Percentiles rank a stretch among this genome's conserved stretches.
phyloP scores from a whole-genome alignment of 2,797 vertebrate species.

The Acropternis orthonyx region DNA sequence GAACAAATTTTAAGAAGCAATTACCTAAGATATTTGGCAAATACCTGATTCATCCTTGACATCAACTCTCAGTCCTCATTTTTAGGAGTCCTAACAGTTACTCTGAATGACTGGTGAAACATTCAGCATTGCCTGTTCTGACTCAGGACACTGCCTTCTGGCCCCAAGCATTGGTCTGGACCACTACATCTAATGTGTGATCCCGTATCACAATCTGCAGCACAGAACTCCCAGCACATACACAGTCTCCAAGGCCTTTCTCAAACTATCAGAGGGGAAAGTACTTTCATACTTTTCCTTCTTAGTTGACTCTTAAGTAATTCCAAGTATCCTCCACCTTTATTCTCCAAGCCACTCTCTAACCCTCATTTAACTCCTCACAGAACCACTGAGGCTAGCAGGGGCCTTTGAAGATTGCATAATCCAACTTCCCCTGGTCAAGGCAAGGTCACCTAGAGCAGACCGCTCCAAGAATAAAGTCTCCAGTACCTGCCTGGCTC shows the following conservation, averaged over 20 bases:
- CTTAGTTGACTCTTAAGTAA: neutral
- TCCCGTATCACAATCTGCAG: neutral
- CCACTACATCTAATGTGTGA: neutral
- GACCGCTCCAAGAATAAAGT: neutral
- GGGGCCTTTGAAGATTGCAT: neutral
- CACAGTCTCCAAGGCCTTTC: neutral
- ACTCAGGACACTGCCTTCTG: neutral
- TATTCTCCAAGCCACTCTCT: neutral
- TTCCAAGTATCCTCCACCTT: neutral
- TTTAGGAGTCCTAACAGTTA: neutral
- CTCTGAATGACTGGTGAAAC: neutral
- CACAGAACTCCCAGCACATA: neutral
- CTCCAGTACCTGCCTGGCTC: neutral
- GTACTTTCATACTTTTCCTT: neutral
- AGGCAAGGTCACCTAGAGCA: neutral
- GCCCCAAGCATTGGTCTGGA: rapidly evolving
- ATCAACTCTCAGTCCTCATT: neutral
- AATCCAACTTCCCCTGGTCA: neutral
- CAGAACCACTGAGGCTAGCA: neutral
- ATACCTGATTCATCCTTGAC: neutral
- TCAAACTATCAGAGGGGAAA: neutral
- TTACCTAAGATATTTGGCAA: neutral
- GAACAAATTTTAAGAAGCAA: neutral
- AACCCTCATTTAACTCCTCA: neutral
- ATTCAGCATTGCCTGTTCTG: neutral